Conservation (phyloP, 2,797 vertebrate genomes). For the Coreius guichenoti region DNA sequence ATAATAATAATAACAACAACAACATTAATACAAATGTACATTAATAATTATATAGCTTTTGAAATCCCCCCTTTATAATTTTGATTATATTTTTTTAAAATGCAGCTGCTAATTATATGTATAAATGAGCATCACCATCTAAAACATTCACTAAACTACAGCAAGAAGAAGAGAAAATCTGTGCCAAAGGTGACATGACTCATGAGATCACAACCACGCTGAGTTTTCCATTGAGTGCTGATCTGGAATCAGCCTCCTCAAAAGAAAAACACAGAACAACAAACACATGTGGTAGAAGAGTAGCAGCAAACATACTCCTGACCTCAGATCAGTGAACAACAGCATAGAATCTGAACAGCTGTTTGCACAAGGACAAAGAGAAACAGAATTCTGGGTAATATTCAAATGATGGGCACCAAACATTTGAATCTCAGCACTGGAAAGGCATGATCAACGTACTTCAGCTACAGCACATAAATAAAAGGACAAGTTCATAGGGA, state of each 20-base stretch:
- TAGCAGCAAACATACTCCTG: not conserved
- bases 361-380: slow-evolving; percentile 1
- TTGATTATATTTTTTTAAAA: not conserved
- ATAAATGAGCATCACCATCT: not conserved
- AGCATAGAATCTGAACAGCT: not conserved
- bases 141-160: not conserved
- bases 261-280: not conserved
- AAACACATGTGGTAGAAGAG: not conserved
- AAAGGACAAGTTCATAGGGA: slow-evolving; percentile 10
- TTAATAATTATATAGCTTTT: too few species aligned
- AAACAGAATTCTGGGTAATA: slow-evolving; percentile 30
- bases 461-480: not conserved
- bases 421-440: slow-evolving; percentile 55
- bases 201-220: not conserved
- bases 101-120: not conserved
- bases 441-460: not conserved
- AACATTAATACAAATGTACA: too few species aligned
- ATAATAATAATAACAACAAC: too few species aligned
- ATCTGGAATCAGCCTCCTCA: slow-evolving; percentile 28
- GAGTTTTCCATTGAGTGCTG: not conserved
- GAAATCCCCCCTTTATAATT: not conserved
- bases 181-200: slow-evolving; percentile 30
- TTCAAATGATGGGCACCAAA: slow-evolving; percentile 47
- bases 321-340: slow-evolving; percentile 7
- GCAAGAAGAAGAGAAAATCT: not conserved